Evolutionary conservation across 1,140 invertebrate genomes (phyloP).

Genomic region (Drosophila leontia): DNA sequence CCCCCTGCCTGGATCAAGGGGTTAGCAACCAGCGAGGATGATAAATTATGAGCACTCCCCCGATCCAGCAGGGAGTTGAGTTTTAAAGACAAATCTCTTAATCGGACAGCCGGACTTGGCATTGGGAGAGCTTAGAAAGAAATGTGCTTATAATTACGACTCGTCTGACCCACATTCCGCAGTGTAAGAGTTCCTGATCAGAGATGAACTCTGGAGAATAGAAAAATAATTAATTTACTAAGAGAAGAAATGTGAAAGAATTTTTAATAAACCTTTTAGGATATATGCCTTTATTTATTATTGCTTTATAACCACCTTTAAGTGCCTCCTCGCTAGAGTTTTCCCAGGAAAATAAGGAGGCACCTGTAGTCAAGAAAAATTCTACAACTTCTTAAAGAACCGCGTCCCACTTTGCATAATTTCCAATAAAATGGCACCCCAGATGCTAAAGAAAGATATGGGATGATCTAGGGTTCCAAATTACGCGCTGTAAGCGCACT

Average conservation of each 20-base stretch:
- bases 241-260: background rate
- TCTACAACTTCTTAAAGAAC: constrained; percentile 10
- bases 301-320: background rate
- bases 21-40: constrained; percentile 66
- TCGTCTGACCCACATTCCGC: constrained; percentile 59
- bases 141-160: constrained; percentile 38
- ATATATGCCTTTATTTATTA: background rate
- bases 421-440: constrained; percentile 29
- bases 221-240: constrained; percentile 16
- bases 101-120: constrained; percentile 51
- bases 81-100: constrained; percentile 59
- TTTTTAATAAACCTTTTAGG: background rate
- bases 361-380: constrained; percentile 18
- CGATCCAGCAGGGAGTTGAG: background rate
- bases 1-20: constrained; percentile 67
- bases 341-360: constrained; percentile 35
- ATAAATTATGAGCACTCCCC: constrained; percentile 61
- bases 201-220: constrained; percentile 9
- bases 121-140: constrained; percentile 22
- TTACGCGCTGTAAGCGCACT: constrained; percentile 62
- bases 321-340: background rate
- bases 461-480: constrained; percentile 54
- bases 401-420: constrained; percentile 64
- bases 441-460: constrained; percentile 17
- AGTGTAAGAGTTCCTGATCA: constrained; percentile 20